These are phyloP conservation scores for Dendrolimus kikuchii DNA, from an alignment of 1,140 invertebrate species.

Conservation along the genomic window DNA sequence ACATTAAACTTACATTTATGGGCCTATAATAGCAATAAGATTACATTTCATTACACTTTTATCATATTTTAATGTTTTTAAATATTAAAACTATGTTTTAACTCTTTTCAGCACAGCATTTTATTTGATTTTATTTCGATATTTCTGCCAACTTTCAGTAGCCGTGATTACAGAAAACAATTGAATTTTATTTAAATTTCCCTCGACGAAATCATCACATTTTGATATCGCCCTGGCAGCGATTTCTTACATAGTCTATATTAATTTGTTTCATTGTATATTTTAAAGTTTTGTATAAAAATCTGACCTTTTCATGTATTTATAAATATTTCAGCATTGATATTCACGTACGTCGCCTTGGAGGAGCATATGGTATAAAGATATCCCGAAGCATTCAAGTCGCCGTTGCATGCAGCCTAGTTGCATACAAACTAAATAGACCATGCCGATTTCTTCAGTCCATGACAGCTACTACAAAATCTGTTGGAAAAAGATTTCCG, in stretches of 20 bases:
- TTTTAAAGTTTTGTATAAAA: too few species aligned
- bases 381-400: constrained; percentile 30
- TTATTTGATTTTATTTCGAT: too few species aligned
- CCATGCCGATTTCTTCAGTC: constrained; percentile 61
- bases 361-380: constrained; percentile 41
- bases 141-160: too few species aligned
- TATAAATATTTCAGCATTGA: constrained; percentile 69
- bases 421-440: constrained; percentile 25
- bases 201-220: too few species aligned
- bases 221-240: too few species aligned
- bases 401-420: constrained; percentile 30
- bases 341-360: constrained; percentile 64
- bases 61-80: constrained; percentile 28
- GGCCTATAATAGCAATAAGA: constrained; percentile 72
- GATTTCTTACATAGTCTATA: too few species aligned
- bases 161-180: too few species aligned
- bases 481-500: constrained; percentile 76
- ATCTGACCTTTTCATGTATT: too few species aligned
- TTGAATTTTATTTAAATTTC: too few species aligned
- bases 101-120: too few species aligned
- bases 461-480: constrained; percentile 76
- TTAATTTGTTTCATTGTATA: too few species aligned
- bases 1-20: too few species aligned
- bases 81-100: constrained; percentile 19
- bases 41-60: not conserved